Evolutionary conservation across 2,113 vertebrate species (phyloP).

Genomic region (Mesocricetus auratus): DNA sequence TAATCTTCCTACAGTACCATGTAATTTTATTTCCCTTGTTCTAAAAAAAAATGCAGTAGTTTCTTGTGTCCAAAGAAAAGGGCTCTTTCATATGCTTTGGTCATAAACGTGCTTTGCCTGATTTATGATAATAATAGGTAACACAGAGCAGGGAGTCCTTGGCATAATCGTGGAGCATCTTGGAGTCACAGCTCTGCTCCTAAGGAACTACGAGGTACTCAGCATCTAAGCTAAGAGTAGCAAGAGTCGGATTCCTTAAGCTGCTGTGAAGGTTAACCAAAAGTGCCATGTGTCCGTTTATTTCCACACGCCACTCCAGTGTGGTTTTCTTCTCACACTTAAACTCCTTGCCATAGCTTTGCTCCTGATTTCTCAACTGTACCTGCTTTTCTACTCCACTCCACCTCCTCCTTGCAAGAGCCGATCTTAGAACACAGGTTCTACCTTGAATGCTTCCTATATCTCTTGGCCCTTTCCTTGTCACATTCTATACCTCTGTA

Average conservation of each 20-base stretch:
- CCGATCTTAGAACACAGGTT: neutral
- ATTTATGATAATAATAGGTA: neutral
- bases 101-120: neutral
- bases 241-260: neutral
- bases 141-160: neutral
- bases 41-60: neutral
- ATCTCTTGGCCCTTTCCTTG: neutral
- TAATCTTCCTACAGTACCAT: neutral
- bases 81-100: neutral
- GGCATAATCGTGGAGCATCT: neutral
- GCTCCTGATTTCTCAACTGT: neutral
- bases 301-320: accelerated
- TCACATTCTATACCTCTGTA: neutral
- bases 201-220: neutral
- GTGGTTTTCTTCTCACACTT: neutral
- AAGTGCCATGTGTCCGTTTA: neutral
- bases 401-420: neutral
- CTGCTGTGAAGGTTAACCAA: neutral
- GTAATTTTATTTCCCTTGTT: neutral
- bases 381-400: neutral
- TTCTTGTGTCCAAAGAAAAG: neutral
- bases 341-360: neutral
- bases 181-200: neutral
- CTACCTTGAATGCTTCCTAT: neutral
- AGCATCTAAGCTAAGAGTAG: neutral